Base-by-base conservation (phyloP, 2,888 invertebrate species). In the Molanna angustata region DNA sequence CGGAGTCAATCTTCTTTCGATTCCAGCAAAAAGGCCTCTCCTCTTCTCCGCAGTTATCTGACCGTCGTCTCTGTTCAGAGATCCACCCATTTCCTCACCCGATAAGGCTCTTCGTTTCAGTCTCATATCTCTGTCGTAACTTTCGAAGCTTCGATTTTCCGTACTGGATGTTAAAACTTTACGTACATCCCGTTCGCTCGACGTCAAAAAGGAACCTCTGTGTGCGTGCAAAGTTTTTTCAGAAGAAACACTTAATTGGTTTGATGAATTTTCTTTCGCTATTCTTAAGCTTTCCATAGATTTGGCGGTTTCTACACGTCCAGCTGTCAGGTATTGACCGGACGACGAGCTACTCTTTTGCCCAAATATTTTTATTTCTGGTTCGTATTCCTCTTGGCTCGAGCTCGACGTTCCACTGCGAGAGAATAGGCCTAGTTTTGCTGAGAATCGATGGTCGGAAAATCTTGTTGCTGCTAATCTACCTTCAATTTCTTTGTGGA, bases 261-360 rank as follows among this genome's bases (percentile, higher is more conserved):
- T 78, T 19, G 76, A 74, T 32, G 74, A 67, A 7, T 63, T 61
- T 59, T 80, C 80, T 61, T 76, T 76, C 51, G 76, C 72, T 46
- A 80, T 79, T 64, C 85, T 75, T 62, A 86, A 76, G 63, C 84
- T 84, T 66, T 86, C 86, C 86, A 86, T 86, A 18, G 86, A 86
- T 53, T 83, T 78, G 43, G 84, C 80, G 1, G 81, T 77, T 65
- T 83, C 80, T 4, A 79, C 80, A 55, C 80, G 69, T 16, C 74
- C 70, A 1, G 80, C 79, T 6, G 73, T 76, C 53, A 82, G 66
- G 62, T 77, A 81, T 59, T 81, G 80, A 14, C 78, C 78, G 57
- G 72, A 71, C 31, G 78, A 70, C 27, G 78, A 70, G 49, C 71
- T 66, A 14, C 68, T 71, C 53, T 72, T 74, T 57, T 31, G 61